Evolutionary conservation across 2,797 vertebrate genomes (phyloP), one percentile per base, ranked within the genome.

Genomic region (Falco columbarius): DNA sequence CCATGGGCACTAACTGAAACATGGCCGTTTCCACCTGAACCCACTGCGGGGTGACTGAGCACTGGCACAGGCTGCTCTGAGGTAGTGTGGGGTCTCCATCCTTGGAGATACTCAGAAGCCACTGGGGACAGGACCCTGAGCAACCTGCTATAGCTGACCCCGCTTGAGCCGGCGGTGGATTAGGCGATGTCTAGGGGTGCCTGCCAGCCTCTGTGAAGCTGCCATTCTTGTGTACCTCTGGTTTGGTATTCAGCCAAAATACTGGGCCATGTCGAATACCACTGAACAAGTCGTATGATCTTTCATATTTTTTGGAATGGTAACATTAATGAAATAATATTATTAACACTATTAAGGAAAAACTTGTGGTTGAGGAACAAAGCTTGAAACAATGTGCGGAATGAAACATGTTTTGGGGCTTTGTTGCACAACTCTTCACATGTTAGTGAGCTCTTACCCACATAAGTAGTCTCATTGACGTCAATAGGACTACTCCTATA

Each of bases 381-480:
- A 95, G 49, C 83, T 71, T 93, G 81, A 77, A 97, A 74, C 90
- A 90, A 87, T 65, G 92, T 34, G 76, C 81, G 89, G 84, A 96
- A 96, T 89, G 74, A 96, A 89, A 92, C 0, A 13, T 72, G 89
- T 92, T 89, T 89, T 92, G 74, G 46, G 46, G 56, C 81, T 95
- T 80, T 92, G 74, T 97, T 97, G 89, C 89, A 72, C 92, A 97
- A 92, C 54, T 58, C 59, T 79, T 90, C 81, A 52, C 61, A n/a
- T 74, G 75, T 91, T 93, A 87, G 92, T 68, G 93, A 93, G 95
- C 79, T 68, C 94, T 96, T 94, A 71, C 40, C 86, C 84, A 68
- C 61, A 22, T 94, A 87, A 95, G 94, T 91, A 89, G 84, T 74
- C 85, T 86, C 12, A 24, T 7, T 97, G 96, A 96, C 90, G 93